Conservation (phyloP, 2,797 vertebrate genomes). For the Myotis vivesi region DNA sequence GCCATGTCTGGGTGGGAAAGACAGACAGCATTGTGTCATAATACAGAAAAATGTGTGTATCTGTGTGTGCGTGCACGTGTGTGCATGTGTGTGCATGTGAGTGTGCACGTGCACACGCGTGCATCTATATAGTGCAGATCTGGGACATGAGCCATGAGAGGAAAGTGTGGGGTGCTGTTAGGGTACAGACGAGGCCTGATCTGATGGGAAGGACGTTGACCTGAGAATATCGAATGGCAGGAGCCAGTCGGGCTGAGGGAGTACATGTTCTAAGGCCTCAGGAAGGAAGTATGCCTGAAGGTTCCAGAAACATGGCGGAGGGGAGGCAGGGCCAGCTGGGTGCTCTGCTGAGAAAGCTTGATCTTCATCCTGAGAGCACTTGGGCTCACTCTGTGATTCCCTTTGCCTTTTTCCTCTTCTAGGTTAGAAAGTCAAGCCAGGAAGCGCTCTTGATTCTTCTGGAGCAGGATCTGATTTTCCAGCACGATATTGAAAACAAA, state of each 20-base stretch:
- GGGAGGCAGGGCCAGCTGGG: not conserved
- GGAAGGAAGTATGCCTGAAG: too few relatives aligned
- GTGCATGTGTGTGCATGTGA: not conserved
- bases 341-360: not conserved
- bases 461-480: constrained; percentile 92
- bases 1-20: not conserved
- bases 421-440: constrained; percentile 95
- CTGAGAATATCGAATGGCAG: not conserved
- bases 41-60: not conserved
- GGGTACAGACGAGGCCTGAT: not conserved
- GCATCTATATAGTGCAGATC: not conserved
- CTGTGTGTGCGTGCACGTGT: not conserved
- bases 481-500: constrained; percentile 91
- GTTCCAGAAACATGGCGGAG: not conserved
- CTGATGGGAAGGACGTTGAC: fast-evolving
- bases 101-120: fast-evolving
- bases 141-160: not conserved
- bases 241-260: not conserved
- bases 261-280: not conserved
- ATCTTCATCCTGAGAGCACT: not conserved
- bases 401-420: not conserved
- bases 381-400: not conserved
- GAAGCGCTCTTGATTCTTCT: constrained; percentile 92
- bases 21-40: not conserved
- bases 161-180: too few relatives aligned